A percentile compares a stretch with the other conserved stretches of the same genome.
Evolutionary conservation across 2,797 vertebrate genomes (phyloP).

Genomic region (Notolepis coatsorum): DNA sequence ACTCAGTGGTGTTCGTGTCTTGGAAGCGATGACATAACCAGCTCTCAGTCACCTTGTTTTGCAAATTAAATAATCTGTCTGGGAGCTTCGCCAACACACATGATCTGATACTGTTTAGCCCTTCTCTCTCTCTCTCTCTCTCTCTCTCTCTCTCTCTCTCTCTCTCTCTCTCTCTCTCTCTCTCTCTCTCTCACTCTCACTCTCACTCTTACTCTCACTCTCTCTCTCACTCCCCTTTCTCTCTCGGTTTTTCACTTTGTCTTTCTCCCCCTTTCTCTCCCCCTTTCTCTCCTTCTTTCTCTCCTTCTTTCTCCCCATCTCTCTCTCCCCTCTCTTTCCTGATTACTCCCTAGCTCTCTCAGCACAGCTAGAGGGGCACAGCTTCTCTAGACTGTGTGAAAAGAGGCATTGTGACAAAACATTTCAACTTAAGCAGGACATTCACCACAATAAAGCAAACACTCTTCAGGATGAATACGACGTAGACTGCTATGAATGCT

Average conservation of each 20-base stretch:
- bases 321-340: too few relatives aligned
- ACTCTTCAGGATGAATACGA: too few relatives aligned
- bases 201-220: background rate
- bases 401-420: too few relatives aligned
- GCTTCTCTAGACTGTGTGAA: too few relatives aligned
- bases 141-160: background rate
- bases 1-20: too few relatives aligned
- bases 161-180: background rate
- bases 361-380: too few relatives aligned
- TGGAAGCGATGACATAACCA: too few relatives aligned
- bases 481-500: too few relatives aligned
- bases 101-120: background rate
- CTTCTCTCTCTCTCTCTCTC: background rate
- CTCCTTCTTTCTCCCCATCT: background rate
- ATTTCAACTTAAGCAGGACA: too few relatives aligned
- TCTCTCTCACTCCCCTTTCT: background rate
- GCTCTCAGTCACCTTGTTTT: too few relatives aligned
- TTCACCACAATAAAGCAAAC: too few relatives aligned
- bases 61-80: background rate
- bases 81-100: background rate
- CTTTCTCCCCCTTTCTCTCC: background rate
- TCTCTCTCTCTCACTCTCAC: background rate
- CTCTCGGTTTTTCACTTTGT: too few relatives aligned
- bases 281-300: background rate
- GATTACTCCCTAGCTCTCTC: conserved; percentile 9